Base-by-base conservation (phyloP, 2,113 vertebrate species). In the Carassius carassius region DNA sequence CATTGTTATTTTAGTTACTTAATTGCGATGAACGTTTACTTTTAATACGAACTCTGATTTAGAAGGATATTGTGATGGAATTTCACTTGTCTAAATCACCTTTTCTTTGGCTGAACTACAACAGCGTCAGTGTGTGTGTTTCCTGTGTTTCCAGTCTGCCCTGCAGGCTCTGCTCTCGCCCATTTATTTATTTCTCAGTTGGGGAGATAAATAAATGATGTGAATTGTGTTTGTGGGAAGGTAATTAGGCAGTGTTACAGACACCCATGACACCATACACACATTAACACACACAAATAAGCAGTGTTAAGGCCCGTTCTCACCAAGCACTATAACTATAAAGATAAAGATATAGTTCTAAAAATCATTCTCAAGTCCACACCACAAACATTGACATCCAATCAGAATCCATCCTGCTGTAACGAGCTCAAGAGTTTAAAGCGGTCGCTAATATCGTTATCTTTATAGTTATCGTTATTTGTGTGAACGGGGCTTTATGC, bases 171-270 rank as follows among this genome's bases (percentile, higher is more conserved):
- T 78, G 79, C 87, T 83, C 54, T 65, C 49, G 2, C 72, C 84
- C 47, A 81, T 56, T 56, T 84, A 78, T 91, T 91, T 92, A 87
- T 82, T 87, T 90, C 89, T 89, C 88, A 87, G 78, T 89, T 85
- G 88, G 87, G 77, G 84, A 90, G 89, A 92, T 92, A 93, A 94
- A 93, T 91, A 93, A 93, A 93, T 91, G 83, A 92, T 87, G 86
- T 84, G 84, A 82, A 87, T 86, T 83, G 72, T 92, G 92, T 93
- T 92, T 91, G 90, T 91, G 91, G 89, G 90, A 90, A 91, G 86
- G 87, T 90, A 92, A 93, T 94, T 92, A 91, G 37, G 82, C 81
- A 44, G 58, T 70, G 65, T 60, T 78, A 77, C 78, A 84, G 65
- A 83, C 58, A 76, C 65, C 54, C 37, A 47, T 47, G 56, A 19